Evolutionary conservation across 2,113 vertebrate species (phyloP), one percentile per base, ranked within the genome.

Genomic region (Notechis scutatus): DNA sequence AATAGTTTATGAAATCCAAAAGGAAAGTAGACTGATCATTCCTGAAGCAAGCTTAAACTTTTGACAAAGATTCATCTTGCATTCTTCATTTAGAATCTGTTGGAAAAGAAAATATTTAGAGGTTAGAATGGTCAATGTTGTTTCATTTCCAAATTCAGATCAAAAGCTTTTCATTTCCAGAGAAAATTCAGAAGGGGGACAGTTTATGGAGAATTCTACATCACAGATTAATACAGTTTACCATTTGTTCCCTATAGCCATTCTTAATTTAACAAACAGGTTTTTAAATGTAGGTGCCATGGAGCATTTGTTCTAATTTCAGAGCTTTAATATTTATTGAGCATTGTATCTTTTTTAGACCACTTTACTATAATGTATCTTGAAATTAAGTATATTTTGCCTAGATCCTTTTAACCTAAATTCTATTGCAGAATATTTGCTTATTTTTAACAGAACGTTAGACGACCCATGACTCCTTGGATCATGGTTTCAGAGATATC

Each of bases 121-220:
- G 85, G 92, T 86, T 92, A 92, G 81, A 89, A 95, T 61, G 95
- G 61, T 92, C 87, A 92, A 24, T 93, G 34, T 57, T 89, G 26
- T 0, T 39, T 42, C 2, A 2, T 88, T 34, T 26, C 64, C 34
- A 59, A 39, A 88, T 26, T 86, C 54, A 55, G 29, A 18, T 52
- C 87, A 11, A 57, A 18, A 34, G 14, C 24, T 50, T 87, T 92
- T 87, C n/a, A 61, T 85, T 34, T 56, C 26, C 34, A 18, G 29
- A 55, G 4, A 88, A 54, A 26, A 69, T 54, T 88, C 29, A 92
- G 29, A 88, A 88, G 47, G 21, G 42, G 39, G 24, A 42, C 34
- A 24, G 3, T 81, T 91, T 57, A n/a, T 55, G 59, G 81, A 34
- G 15, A 87, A 55, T 12, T 61, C 42, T 52, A n/a, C 29, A 52